Base-by-base conservation (phyloP, 2,113 vertebrate genomes). In the Micronycteris hirsuta region DNA sequence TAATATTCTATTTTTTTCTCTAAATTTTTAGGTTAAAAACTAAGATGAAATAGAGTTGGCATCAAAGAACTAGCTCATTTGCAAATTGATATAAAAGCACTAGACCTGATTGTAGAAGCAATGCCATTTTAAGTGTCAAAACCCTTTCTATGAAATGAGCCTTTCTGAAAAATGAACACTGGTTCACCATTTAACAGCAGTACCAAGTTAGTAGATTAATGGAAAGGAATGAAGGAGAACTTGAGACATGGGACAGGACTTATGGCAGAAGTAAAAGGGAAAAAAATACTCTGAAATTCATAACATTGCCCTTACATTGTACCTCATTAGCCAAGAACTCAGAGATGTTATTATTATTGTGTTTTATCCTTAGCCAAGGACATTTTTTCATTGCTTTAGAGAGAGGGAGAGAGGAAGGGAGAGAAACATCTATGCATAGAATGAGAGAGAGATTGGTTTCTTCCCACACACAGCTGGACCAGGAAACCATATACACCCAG, bases 61-160 rank as follows among this genome's bases (percentile, higher is more conserved):
- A 77, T 93, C 65, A 96, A 93, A 97, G 78, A 78, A 54, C 12
- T 54, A 88, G 56, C 8, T 12, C 26, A 61, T 96, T 90, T 91
- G 28, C 8, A 94, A 92, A 70, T 43, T 91, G 24, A 47, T 41
- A 41, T 54, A 81, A 87, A 95, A 82, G 0, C 58, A 33, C 89
- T 91, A 86, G 31, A 61, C 1, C 22, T 85, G 41, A 88, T 87
- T 85, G 54, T 24, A 92, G 31, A 93, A 89, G 22, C 33, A 87
- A 47, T 89, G 8, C 2, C 70, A 86, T 90, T 89, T 92, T 93
- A 89, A 70, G 7, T 86, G 47, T 81, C 74, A 86, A 90, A 90
- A 63, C 19, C 1, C 10, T 84, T 92, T 86, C 16, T 76, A 4
- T 63, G 85, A 74, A 84, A 43, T 80, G 14, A 95, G 36, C 7